Percentiles rank a stretch among this genome's conserved stretches.
These are phyloP conservation scores for Strigamia crassipes DNA, from an alignment of 2,888 invertebrate species.

Conservation along the genomic window DNA sequence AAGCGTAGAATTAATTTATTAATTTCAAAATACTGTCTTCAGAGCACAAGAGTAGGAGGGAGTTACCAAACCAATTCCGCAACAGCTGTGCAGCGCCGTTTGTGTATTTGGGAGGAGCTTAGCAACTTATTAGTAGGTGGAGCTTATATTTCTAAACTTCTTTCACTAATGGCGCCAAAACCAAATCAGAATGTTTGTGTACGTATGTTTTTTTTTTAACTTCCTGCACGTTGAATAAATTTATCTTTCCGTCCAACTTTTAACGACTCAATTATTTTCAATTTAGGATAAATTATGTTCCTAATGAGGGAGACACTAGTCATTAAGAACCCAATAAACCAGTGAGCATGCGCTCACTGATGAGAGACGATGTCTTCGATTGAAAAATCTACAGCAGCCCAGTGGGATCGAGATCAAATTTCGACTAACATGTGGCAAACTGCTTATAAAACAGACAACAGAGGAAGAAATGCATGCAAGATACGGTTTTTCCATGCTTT, in stretches of 20 bases:
- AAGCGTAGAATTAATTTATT: too few relatives aligned
- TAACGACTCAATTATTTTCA: conserved; percentile 34
- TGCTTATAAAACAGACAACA: not conserved
- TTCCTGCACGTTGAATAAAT: not conserved
- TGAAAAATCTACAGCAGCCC: not conserved
- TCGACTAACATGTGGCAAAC: conserved; percentile 12
- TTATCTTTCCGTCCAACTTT: not conserved
- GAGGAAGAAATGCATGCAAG: not conserved
- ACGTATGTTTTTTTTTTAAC: not conserved
- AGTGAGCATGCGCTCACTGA: not conserved
- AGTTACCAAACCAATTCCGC: not conserved
- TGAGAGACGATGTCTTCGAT: conserved; percentile 1
- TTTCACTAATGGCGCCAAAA: not conserved
- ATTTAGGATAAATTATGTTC: conserved; percentile 25
- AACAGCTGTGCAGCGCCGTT: not conserved
- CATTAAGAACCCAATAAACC: conserved; percentile 35
- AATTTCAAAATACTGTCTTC: too few relatives aligned
- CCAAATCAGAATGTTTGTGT: not conserved
- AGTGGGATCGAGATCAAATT: conserved; percentile 3
- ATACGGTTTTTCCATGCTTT: not conserved
- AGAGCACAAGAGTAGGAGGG: too few relatives aligned
- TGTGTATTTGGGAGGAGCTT: not conserved
- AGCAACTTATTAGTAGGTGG: not conserved
- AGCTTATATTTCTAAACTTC: not conserved
- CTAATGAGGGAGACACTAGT: conserved; percentile 8